Conservation (phyloP, 2,113 vertebrate species). For the Pseudonaja textilis region DNA sequence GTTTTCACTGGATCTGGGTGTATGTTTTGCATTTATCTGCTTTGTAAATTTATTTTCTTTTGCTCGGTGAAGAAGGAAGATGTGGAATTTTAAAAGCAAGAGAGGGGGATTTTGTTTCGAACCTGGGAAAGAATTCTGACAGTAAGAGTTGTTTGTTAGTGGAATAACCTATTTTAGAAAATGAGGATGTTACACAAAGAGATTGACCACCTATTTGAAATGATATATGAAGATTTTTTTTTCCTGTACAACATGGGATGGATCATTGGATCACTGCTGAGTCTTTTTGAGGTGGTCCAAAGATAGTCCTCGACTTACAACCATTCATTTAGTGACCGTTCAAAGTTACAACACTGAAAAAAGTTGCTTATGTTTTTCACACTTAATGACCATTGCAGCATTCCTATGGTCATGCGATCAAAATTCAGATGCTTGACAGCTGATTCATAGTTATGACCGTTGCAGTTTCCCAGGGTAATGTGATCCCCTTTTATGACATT, state of each 20-base stretch:
- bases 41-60: neutral
- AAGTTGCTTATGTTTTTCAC: neutral
- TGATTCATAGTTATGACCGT: no score
- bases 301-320: neutral
- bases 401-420: neutral
- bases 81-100: neutral
- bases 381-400: neutral
- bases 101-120: neutral
- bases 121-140: neutral
- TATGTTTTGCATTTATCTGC: neutral
- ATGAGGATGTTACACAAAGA: neutral
- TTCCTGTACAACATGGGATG: neutral
- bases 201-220: neutral
- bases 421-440: neutral
- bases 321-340: neutral
- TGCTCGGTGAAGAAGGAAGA: neutral
- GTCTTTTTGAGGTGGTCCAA: neutral
- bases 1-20: neutral
- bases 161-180: neutral
- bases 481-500: neutral
- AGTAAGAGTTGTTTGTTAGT: neutral
- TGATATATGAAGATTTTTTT: neutral
- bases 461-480: neutral
- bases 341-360: neutral
- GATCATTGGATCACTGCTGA: neutral